phyloP scores from a whole-genome alignment of 2,888 invertebrate genomes.

The Orchestes rusci region DNA sequence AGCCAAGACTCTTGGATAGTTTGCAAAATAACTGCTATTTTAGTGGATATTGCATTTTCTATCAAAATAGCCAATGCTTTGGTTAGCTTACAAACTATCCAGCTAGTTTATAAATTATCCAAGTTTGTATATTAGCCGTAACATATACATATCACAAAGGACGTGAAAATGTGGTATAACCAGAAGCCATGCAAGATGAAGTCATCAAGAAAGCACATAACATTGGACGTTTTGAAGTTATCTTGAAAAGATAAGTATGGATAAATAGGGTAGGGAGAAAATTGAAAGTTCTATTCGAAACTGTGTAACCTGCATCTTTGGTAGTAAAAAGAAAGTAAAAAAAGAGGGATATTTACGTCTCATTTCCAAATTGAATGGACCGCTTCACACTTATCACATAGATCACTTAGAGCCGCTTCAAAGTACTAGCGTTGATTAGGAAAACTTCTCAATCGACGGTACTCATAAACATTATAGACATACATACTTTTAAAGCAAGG shows the following conservation, averaged over 20 bases:
- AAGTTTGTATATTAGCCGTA: too few species aligned
- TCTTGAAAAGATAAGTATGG: conserved; percentile 22
- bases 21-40: too few species aligned
- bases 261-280: conserved; percentile 27
- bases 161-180: conserved; percentile 27
- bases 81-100: too few species aligned
- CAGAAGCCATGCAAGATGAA: conserved; percentile 32
- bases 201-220: conserved; percentile 36
- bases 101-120: too few species aligned
- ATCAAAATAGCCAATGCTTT: too few species aligned
- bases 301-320: conserved; percentile 31
- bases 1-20: too few species aligned
- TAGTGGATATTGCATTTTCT: too few species aligned
- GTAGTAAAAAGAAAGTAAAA: conserved; percentile 28
- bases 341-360: conserved; percentile 28
- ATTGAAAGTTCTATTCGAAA: conserved; percentile 20
- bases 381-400: conserved; percentile 29
- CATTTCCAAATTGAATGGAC: conserved; percentile 25
- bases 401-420: conserved; percentile 31
- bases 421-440: too few species aligned
- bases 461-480: conserved; percentile 31
- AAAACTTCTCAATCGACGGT: too few species aligned
- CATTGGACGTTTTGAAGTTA: conserved; percentile 34
- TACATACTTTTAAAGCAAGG: conserved; percentile 38
- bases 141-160: conserved; percentile 20